Percentiles rank a stretch among this genome's conserved stretches.
Evolutionary conservation across 2,113 vertebrate species (phyloP).

Genomic region (Phaethon lepturus): DNA sequence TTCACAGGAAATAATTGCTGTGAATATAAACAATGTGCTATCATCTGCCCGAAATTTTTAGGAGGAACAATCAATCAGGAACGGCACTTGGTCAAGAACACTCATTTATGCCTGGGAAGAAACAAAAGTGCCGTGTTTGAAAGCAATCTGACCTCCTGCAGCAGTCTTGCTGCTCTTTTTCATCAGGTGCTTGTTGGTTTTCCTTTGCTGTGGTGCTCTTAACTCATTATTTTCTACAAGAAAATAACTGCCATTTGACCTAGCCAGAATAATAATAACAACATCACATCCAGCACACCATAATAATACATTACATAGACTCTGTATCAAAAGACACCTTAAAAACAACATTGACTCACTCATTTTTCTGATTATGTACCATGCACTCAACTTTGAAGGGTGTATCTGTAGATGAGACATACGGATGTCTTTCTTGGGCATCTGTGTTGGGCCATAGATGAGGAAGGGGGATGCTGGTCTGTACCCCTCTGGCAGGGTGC

Average conservation of each 20-base stretch:
- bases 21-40: neutral
- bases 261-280: neutral
- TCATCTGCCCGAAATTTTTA: neutral
- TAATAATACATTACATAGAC: neutral
- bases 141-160: conserved; percentile 16
- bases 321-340: neutral
- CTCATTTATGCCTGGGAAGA: neutral
- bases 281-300: neutral
- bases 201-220: conserved; percentile 43
- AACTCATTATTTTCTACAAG: conserved; percentile 56
- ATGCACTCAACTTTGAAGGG: neutral
- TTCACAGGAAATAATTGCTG: conserved; percentile 18
- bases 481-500: neutral
- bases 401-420: neutral
- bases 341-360: neutral
- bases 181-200: conserved; percentile 56
- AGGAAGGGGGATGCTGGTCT: neutral
- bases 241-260: conserved; percentile 60
- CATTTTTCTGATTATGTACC: neutral
- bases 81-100: neutral
- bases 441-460: fast-evolving
- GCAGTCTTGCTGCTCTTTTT: conserved; percentile 14
- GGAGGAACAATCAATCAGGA: neutral
- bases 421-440: neutral
- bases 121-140: neutral